Base-by-base conservation (phyloP, 2,797 vertebrate species). In the Amniataba percoides region DNA sequence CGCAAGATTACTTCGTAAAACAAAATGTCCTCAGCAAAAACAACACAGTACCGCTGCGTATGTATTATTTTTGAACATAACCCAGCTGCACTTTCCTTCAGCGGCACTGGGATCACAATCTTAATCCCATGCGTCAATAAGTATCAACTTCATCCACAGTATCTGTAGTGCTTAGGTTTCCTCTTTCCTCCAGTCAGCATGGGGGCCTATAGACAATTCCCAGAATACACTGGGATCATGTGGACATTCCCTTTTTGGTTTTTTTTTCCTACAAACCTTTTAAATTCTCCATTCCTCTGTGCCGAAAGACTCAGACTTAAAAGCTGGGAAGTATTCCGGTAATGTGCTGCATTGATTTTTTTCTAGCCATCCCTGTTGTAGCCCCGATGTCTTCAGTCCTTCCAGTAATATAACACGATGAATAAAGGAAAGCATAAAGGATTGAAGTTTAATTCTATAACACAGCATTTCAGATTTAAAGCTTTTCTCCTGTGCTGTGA, bases 311-410 rank as follows among this genome's bases (percentile, higher is more conserved):
- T 31, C 27, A 31, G 77, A 76, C 62, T 82, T 89, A 86, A 89
- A 90, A 87, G 87, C 84, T 53, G 40, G 25, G 36, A 57, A 63
- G 61, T 59, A 52, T 78, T 85, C 77, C 71, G 42, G 80, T 92
- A 90, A 92, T 88, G 84, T 75, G 66, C 55, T 46, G 16, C 79
- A 92, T 92, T 85, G 89, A 93, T 92, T 91, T 36, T 31, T 31
- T 85, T 84, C 52, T 34, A 57, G 27, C 21, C 23, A 60, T 86
- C 21, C 51, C 48, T 59, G 63, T 78, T 86, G 48, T 71, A 82
- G 70, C 63, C 51, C 21, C 57, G 57, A 60, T 73, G 67, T 73
- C 53, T 71, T 76, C 59, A 70, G 63, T 62, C 45, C 65, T 84
- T 90, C 65, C 77, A 62, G 81, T 81, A 87, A 92, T 63, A 53